Evolutionary conservation across 2,113 vertebrate genomes (phyloP).

Genomic region (Sylvia atricapilla): DNA sequence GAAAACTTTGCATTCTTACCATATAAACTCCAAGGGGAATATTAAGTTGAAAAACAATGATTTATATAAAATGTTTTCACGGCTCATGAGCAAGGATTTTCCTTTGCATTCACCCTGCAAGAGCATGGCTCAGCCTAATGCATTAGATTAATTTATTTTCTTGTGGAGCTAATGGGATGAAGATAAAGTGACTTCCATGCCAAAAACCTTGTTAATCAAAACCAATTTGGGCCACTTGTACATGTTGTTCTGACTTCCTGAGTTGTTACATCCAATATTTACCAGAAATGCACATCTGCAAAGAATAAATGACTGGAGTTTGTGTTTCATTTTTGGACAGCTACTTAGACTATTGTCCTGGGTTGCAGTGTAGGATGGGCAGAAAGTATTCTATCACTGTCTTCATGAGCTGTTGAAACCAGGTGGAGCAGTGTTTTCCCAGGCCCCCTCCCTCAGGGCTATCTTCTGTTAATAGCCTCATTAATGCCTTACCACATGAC

Average conservation of each 20-base stretch:
- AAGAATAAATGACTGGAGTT: background rate
- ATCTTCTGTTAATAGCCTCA: too few relatives aligned
- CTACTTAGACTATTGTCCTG: background rate
- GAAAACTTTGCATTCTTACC: background rate
- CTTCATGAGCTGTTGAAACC: too few relatives aligned
- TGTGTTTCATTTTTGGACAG: background rate
- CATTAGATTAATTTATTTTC: slow-evolving; percentile 34
- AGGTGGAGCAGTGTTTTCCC: too few relatives aligned
- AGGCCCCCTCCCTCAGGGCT: too few relatives aligned
- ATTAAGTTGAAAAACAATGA: background rate
- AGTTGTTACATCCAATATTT: slow-evolving; percentile 32
- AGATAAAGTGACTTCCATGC: slow-evolving; percentile 56
- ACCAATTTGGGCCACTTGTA: slow-evolving; percentile 22
- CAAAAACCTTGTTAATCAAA: slow-evolving; percentile 63
- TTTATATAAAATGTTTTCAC: background rate
- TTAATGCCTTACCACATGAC: too few relatives aligned
- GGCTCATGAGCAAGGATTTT: background rate
- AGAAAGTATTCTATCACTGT: too few relatives aligned
- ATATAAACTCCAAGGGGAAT: background rate
- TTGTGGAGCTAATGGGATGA: slow-evolving; percentile 41
- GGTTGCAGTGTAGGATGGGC: too few relatives aligned
- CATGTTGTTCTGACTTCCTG: slow-evolving; percentile 17
- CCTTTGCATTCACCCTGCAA: background rate
- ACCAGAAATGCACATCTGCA: background rate
- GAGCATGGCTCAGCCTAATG: background rate